Evolutionary conservation across 2,888 invertebrate genomes (phyloP).

Genomic region (Xestoiulus laeticollis): DNA sequence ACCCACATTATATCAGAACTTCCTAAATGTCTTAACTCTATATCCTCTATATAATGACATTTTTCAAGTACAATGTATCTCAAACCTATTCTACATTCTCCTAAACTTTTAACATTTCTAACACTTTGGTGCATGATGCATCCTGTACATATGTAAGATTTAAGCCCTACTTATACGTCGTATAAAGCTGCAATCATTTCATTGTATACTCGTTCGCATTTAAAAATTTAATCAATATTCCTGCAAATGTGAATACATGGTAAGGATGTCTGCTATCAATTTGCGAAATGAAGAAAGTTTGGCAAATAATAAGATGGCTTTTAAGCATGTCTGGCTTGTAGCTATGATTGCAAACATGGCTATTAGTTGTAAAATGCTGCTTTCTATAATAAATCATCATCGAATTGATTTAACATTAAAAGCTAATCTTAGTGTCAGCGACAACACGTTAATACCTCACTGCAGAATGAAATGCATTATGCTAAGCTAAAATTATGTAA

Average conservation of each 20-base stretch:
- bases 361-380: neutral
- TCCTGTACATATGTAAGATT: neutral
- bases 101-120: too few species aligned
- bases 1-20: too few species aligned
- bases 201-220: neutral
- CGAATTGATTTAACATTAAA: slow-evolving; percentile 43
- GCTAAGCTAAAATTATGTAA: slow-evolving; percentile 43
- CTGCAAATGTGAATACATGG: too few species aligned
- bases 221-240: too few species aligned
- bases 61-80: too few species aligned
- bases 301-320: neutral
- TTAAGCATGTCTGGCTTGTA: neutral
- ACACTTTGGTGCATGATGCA: neutral
- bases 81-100: too few species aligned
- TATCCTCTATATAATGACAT: too few species aligned
- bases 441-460: slow-evolving; percentile 28
- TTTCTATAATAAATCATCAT: neutral
- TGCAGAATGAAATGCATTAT: slow-evolving; percentile 8
- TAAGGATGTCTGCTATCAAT: neutral
- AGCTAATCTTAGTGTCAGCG: slow-evolving; percentile 41
- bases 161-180: neutral
- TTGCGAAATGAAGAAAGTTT: neutral
- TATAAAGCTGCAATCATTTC: neutral
- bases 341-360: neutral
- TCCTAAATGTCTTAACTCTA: too few species aligned